Conservation (phyloP, 2,113 vertebrate species). For the Poeciliopsis retropinna region DNA sequence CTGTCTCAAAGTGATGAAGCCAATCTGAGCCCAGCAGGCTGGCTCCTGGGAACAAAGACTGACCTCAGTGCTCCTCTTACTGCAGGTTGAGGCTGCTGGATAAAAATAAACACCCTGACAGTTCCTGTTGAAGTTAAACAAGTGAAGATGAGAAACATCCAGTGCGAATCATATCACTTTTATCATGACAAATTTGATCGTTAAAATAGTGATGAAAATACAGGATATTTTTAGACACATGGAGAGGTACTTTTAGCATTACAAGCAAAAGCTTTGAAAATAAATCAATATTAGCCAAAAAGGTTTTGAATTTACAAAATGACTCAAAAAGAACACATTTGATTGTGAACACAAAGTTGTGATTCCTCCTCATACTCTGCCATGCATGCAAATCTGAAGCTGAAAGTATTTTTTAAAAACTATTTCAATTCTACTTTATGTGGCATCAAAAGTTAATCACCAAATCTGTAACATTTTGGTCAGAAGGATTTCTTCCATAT, state of each 20-base stretch:
- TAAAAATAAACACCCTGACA: slow-evolving; percentile 42
- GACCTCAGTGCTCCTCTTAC: slow-evolving; percentile 32
- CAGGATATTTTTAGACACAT: background rate
- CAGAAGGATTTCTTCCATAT: too few species aligned
- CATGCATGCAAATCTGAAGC: background rate
- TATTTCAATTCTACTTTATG: too few species aligned
- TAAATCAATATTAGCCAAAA: background rate
- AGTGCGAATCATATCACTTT: background rate
- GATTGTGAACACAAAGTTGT: background rate
- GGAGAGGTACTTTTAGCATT: background rate
- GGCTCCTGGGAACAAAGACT: slow-evolving; percentile 22
- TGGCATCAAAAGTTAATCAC: background rate
- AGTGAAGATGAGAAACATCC: background rate
- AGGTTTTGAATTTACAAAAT: too few species aligned
- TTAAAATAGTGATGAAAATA: background rate
- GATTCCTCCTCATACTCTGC: too few species aligned
- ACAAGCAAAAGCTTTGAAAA: background rate
- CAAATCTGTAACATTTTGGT: too few species aligned
- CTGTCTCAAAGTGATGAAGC: slow-evolving; percentile 30
- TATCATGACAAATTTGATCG: background rate
- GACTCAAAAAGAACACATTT: background rate
- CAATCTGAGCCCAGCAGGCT: slow-evolving; percentile 18
- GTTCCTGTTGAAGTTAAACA: slow-evolving; percentile 1
- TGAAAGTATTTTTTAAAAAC: background rate
- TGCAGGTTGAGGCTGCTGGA: slow-evolving; percentile 18